A percentile compares a stretch with the other conserved stretches of the same genome.
These are phyloP conservation scores for Dendrolimus kikuchii DNA, from an alignment of 1,140 invertebrate species.

Conservation along the genomic window DNA sequence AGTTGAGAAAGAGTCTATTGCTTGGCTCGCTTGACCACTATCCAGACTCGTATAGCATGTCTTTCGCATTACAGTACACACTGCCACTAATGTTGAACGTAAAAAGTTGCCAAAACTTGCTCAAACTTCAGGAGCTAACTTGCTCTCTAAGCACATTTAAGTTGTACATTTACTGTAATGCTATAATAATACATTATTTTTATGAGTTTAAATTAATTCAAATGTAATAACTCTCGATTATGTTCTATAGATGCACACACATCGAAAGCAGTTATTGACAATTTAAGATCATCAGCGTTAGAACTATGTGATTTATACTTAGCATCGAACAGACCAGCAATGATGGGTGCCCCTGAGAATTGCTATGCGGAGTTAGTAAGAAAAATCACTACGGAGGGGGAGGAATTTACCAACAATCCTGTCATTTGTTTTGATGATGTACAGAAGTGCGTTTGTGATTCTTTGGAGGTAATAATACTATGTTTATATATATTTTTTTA, in stretches of 20 bases:
- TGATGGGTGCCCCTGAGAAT: slow-evolving; percentile 41
- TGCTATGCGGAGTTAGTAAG: slow-evolving; percentile 48
- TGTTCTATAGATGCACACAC: slow-evolving; percentile 37
- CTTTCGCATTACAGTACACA: no score
- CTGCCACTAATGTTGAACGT: no score
- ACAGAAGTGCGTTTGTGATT: slow-evolving; percentile 80
- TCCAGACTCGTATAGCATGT: no score
- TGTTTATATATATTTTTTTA: slow-evolving; percentile 3
- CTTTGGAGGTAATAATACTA: slow-evolving; percentile 70
- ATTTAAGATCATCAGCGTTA: slow-evolving; percentile 48
- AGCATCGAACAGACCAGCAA: slow-evolving; percentile 27
- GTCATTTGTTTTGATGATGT: slow-evolving; percentile 91
- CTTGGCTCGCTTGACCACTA: no score
- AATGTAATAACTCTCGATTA: no score
- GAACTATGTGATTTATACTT: slow-evolving; percentile 54
- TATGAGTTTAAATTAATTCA: no score
- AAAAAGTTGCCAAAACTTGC: no score
- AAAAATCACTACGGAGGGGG: slow-evolving; percentile 56
- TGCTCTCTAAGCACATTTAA: no score
- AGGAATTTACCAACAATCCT: slow-evolving; percentile 56
- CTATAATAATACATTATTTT: no score
- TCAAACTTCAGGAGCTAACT: no score
- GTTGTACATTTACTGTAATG: no score
- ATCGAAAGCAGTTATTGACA: slow-evolving; percentile 52
- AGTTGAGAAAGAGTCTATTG: no score